Evolutionary conservation across 2,888 invertebrate genomes (phyloP), one percentile per base, ranked within the genome.

Genomic region (Drosophila prostipennis): DNA sequence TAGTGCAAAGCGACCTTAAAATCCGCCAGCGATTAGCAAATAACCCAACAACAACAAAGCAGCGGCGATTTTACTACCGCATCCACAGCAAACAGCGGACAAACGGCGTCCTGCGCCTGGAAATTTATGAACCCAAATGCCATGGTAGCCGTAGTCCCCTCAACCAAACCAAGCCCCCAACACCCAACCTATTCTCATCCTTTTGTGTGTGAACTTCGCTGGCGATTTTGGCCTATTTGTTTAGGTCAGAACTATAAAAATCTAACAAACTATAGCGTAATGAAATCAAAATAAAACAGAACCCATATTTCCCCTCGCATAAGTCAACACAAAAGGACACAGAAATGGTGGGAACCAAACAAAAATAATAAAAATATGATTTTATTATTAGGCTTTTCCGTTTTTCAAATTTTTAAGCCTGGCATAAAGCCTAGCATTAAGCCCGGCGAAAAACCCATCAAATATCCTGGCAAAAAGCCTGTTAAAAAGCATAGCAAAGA

Each of bases 301-400:
- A 45, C 37, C 59, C 16, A 48, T 23, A 45, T 63, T 70, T 57
- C 34, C 23, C 26, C 26, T 79, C 5, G 89, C 85, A 87, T 89
- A 89, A 89, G 88, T 90, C 89, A 88, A 89, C 87, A 89, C 36
- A 52, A 67, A 39, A 7, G 6, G n/a, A 14, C 14, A 6, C 3
- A n/a, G 2, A 14, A 46, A 3, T 7, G 6, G 2, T 4, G 19
- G 43, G 43, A 43, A 43, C 23, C 23, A 43, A 23, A 43, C 13
- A 23, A 23, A 11, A n/a, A n/a, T n/a, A 0, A 7, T 7, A 6
- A 29, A 29, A 29, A 19, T 2, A 19, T 19, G 19, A 2, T 19
- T 19, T 19, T 19, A 19, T 19, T 19, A 19, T 19, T 2, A 19
- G 19, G 19, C 19, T 19, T n/a, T n/a, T n/a, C n/a, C n/a, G 19